Conservation (phyloP, 2,113 vertebrate species). For the Ahaetulla prasina region DNA sequence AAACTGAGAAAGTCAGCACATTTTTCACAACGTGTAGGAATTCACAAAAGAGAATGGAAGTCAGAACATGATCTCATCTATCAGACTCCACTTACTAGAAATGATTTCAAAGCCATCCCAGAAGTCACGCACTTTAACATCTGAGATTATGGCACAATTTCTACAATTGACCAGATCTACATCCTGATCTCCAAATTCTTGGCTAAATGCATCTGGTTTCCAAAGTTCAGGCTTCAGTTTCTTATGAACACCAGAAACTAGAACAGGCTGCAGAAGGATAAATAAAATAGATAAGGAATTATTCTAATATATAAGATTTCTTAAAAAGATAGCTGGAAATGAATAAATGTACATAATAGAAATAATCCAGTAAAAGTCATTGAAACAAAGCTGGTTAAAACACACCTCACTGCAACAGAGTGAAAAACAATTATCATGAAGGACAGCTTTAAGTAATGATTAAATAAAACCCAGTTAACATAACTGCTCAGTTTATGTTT, state of each 20-base stretch:
- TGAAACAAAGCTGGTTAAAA: not conserved
- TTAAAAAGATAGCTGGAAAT: conserved; percentile 8
- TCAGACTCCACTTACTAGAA: conserved; percentile 76
- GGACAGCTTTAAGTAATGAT: not conserved
- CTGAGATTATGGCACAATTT: conserved; percentile 96
- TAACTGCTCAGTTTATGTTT: not conserved
- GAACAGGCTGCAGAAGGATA: conserved; percentile 84
- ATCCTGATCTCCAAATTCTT: conserved; percentile 97
- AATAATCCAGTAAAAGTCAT: not conserved
- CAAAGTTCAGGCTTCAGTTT: conserved; percentile 87
- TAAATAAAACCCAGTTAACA: not conserved
- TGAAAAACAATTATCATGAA: not conserved
- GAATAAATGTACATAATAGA: conserved; percentile 29
- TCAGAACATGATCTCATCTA: conserved; percentile 22
- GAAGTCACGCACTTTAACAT: conserved; percentile 98
- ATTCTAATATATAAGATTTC: conserved; percentile 51
- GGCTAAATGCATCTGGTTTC: conserved; percentile 93
- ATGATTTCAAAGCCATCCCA: conserved; percentile 98
- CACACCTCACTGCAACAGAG: not conserved
- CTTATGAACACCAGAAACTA: conserved; percentile 96
- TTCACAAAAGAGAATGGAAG: not conserved
- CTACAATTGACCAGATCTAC: conserved; percentile 98
- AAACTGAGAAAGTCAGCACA: not conserved
- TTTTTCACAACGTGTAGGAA: not conserved
- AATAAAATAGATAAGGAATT: conserved; percentile 58